Percentiles rank a stretch among this genome's conserved stretches.
phyloP scores from a whole-genome alignment of 2,888 invertebrate genomes.

The Romanomermis culicivorax region DNA sequence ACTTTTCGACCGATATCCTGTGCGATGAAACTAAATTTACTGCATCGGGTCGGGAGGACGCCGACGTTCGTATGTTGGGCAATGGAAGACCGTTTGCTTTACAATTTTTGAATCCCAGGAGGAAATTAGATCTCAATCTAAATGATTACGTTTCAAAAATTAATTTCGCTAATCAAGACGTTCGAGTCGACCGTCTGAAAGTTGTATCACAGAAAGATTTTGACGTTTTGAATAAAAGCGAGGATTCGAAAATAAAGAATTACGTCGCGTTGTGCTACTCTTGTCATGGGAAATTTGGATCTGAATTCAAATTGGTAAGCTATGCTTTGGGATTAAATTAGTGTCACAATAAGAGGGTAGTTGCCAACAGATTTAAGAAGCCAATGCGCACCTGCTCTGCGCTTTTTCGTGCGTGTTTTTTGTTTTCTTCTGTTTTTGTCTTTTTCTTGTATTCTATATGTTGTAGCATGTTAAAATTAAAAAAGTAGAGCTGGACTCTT shows the following conservation, averaged over 20 bases:
- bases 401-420: too few species aligned
- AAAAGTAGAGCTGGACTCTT: too few species aligned
- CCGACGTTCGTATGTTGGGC: slow-evolving; percentile 72
- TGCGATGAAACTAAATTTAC: slow-evolving; percentile 38
- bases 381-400: too few species aligned
- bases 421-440: too few species aligned
- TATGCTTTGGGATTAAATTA: too few species aligned
- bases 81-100: slow-evolving; percentile 72
- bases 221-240: slow-evolving; percentile 53
- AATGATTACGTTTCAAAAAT: background rate
- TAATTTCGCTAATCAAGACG: background rate
- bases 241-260: slow-evolving; percentile 62
- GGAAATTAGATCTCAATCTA: slow-evolving; percentile 18
- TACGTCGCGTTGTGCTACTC: slow-evolving; percentile 48
- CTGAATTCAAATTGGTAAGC: too few species aligned
- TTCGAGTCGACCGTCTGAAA: slow-evolving; percentile 1
- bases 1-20: background rate
- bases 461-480: too few species aligned
- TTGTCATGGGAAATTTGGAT: too few species aligned
- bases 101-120: slow-evolving; percentile 42
- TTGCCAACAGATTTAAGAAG: too few species aligned
- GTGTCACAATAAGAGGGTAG: too few species aligned
- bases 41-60: slow-evolving; percentile 83
- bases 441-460: too few species aligned
- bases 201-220: slow-evolving; percentile 33